A percentile compares a stretch with the other conserved stretches of the same genome.
phyloP scores from a whole-genome alignment of 2,797 vertebrate genomes.

The Meda fulgida region DNA sequence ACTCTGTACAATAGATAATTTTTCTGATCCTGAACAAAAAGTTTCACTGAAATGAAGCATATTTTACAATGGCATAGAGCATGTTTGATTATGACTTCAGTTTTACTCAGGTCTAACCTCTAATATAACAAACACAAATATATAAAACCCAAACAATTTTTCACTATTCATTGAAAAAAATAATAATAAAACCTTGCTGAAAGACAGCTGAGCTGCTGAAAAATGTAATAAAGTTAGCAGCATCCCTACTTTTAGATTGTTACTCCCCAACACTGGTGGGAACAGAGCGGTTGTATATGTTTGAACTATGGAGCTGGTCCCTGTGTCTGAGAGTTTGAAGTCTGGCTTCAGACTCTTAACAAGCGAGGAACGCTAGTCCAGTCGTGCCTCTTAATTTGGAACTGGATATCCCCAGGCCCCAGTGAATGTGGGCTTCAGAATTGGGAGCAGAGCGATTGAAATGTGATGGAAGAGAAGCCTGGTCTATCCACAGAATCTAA shows the following conservation, averaged over 20 bases:
- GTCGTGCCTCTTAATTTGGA: slow-evolving; percentile 52
- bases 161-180: neutral
- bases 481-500: slow-evolving; percentile 36
- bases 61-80: no score
- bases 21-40: neutral
- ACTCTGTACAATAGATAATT: neutral
- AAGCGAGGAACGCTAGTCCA: slow-evolving; percentile 55
- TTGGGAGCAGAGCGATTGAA: slow-evolving; percentile 48
- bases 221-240: neutral
- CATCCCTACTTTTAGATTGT: neutral
- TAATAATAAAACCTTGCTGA: neutral
- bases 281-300: slow-evolving; percentile 23
- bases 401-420: slow-evolving; percentile 56
- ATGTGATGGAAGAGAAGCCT: slow-evolving; percentile 38
- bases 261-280: slow-evolving; percentile 21
- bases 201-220: neutral
- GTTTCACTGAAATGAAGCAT: neutral
- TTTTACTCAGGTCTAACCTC: neutral
- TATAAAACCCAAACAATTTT: neutral
- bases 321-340: slow-evolving; percentile 57
- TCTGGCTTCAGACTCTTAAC: slow-evolving; percentile 56
- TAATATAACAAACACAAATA: neutral
- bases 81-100: neutral
- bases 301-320: slow-evolving; percentile 58
- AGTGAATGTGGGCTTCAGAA: slow-evolving; percentile 50